Conservation (phyloP, 2,113 vertebrate genomes). For the Eretmochelys imbricata region DNA sequence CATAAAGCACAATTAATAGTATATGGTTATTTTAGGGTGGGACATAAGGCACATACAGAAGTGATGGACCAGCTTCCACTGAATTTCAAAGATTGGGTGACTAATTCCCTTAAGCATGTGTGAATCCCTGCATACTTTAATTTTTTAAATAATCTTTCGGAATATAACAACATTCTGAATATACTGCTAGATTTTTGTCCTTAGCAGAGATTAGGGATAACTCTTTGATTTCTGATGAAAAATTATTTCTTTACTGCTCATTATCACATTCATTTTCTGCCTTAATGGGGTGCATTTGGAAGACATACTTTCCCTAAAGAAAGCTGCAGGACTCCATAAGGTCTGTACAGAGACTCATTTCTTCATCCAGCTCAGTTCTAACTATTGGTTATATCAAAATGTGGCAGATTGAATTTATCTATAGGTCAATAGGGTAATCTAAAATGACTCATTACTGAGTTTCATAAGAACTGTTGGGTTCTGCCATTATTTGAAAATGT, state of each 20-base stretch:
- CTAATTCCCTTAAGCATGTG: not conserved
- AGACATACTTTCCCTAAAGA: not conserved
- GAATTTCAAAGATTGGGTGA: not conserved
- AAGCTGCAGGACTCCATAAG: constrained; percentile 10
- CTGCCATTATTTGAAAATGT: not conserved
- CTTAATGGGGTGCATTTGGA: not conserved
- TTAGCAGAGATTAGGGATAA: not conserved
- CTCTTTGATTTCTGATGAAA: not conserved
- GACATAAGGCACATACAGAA: not conserved
- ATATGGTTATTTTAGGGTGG: not conserved
- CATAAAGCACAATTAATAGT: not conserved
- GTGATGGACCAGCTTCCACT: not conserved
- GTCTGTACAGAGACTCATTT: not conserved
- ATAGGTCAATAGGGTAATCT: constrained; percentile 48
- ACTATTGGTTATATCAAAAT: constrained; percentile 44
- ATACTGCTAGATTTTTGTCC: not conserved
- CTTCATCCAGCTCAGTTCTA: constrained; percentile 26
- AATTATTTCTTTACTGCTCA: not conserved
- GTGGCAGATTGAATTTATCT: not conserved
- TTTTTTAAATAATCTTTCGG: not conserved
- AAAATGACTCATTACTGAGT: constrained; percentile 37
- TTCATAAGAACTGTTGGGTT: not conserved
- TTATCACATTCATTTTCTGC: not conserved
- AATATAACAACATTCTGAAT: not conserved
- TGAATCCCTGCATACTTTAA: not conserved